Evolutionary conservation across 2,888 invertebrate species (phyloP).

Genomic region (Lymantria monacha): DNA sequence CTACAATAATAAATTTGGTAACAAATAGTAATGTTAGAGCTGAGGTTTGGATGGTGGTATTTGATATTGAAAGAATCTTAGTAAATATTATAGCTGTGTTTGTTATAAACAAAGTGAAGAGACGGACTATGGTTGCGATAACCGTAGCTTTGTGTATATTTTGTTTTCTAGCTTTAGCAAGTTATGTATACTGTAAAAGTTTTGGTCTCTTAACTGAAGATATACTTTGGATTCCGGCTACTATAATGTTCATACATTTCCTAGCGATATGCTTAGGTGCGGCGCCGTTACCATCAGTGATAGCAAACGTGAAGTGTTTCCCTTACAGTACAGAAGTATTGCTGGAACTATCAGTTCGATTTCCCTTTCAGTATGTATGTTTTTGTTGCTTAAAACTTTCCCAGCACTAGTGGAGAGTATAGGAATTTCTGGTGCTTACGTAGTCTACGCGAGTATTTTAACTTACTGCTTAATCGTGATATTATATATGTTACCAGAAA

Average conservation of each 20-base stretch:
- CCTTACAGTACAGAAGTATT: slow-evolving; percentile 81
- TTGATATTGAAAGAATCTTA: slow-evolving; percentile 83
- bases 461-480: slow-evolving; percentile 77
- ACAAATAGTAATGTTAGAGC: slow-evolving; percentile 82
- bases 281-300: slow-evolving; percentile 85
- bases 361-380: slow-evolving; percentile 80
- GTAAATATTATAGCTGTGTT: slow-evolving; percentile 82
- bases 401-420: slow-evolving; percentile 72
- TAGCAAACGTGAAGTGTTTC: slow-evolving; percentile 87
- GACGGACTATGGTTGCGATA: slow-evolving; percentile 81
- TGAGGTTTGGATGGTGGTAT: slow-evolving; percentile 83
- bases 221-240: slow-evolving; percentile 65
- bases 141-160: slow-evolving; percentile 81
- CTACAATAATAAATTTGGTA: slow-evolving; percentile 79
- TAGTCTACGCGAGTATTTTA: slow-evolving; percentile 77
- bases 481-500: slow-evolving; percentile 81
- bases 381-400: slow-evolving; percentile 83
- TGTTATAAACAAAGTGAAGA: slow-evolving; percentile 81
- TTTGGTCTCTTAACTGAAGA: slow-evolving; percentile 44
- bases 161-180: slow-evolving; percentile 78
- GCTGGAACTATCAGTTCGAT: slow-evolving; percentile 83
- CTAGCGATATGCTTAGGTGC: slow-evolving; percentile 81
- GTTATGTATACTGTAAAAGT: slow-evolving; percentile 53
- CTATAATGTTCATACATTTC: slow-evolving; percentile 77
- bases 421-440: slow-evolving; percentile 81